A percentile compares a stretch with the other conserved stretches of the same genome.
Evolutionary conservation across 2,888 invertebrate species (phyloP).

Genomic region (Nephrotoma appendiculata): DNA sequence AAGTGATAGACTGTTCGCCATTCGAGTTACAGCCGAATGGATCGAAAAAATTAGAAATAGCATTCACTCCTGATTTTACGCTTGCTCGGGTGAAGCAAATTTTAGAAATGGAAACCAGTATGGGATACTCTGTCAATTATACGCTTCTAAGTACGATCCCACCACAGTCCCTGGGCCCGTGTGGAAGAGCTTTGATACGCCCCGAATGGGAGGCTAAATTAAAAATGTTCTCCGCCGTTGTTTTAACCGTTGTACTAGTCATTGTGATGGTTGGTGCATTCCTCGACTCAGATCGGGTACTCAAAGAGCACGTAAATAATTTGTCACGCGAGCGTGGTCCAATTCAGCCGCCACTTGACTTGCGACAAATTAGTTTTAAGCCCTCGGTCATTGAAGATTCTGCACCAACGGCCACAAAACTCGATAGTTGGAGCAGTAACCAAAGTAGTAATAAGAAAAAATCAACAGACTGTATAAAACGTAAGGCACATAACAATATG

Average conservation of each 20-base stretch:
- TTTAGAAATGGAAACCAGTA: constrained; percentile 44
- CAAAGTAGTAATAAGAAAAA: constrained; percentile 1
- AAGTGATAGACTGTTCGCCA: constrained; percentile 56
- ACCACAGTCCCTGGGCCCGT: constrained; percentile 46
- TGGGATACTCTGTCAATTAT: constrained; percentile 47
- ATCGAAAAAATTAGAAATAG: constrained; percentile 65
- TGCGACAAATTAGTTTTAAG: constrained; percentile 31
- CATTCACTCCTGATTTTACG: constrained; percentile 80
- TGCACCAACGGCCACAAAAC: neutral
- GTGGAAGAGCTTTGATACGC: constrained; percentile 51
- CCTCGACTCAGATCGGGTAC: constrained; percentile 55
- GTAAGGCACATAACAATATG: neutral
- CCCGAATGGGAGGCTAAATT: constrained; percentile 64
- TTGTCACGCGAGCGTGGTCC: constrained; percentile 38
- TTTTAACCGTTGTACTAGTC: constrained; percentile 46
- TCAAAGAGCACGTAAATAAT: constrained; percentile 33
- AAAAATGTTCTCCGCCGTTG: constrained; percentile 44
- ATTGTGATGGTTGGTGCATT: constrained; percentile 51
- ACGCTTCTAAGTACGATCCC: constrained; percentile 50
- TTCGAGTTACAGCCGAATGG: constrained; percentile 58
- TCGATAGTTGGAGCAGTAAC: neutral
- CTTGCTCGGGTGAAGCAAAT: constrained; percentile 54
- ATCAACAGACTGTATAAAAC: neutral
- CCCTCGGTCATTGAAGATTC: neutral
- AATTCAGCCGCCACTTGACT: constrained; percentile 45